Conservation (phyloP, 2,797 vertebrate species). For the Telmatherina bonti region DNA sequence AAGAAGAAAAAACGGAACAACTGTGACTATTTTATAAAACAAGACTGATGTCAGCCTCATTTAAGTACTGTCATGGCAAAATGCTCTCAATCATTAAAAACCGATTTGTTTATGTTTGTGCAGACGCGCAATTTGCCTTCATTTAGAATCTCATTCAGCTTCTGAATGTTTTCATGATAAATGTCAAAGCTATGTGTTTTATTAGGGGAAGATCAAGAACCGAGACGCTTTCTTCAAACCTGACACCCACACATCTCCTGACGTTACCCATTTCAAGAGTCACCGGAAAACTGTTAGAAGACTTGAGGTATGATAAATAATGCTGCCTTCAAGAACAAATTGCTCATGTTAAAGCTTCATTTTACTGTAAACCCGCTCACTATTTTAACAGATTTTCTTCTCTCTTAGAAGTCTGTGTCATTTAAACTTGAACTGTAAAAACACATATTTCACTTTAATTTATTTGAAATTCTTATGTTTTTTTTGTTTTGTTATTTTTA, state of each 20-base stretch:
- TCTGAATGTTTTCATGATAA: conserved; percentile 42
- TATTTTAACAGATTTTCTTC: neutral
- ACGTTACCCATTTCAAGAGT: conserved; percentile 88
- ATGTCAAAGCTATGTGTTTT: conserved; percentile 73
- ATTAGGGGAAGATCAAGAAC: conserved; percentile 78
- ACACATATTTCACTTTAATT: neutral
- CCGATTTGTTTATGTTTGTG: conserved; percentile 7
- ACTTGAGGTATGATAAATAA: conserved; percentile 87
- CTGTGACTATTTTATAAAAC: neutral
- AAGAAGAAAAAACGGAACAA: neutral
- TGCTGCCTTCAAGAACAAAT: conserved; percentile 16
- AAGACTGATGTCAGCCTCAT: neutral
- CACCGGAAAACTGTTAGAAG: conserved; percentile 88
- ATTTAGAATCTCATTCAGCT: neutral
- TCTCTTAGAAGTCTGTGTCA: neutral
- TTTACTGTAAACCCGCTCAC: neutral
- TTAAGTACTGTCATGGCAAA: neutral
- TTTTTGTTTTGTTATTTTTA: conserved; percentile 72
- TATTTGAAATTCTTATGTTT: conserved; percentile 39
- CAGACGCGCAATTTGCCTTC: neutral
- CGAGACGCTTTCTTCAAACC: conserved; percentile 77
- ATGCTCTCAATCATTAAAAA: neutral
- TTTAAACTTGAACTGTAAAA: neutral
- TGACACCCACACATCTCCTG: conserved; percentile 76
- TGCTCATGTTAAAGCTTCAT: neutral